These are phyloP conservation scores for Gobiocypris rarus DNA, from an alignment of 2,113 vertebrate species.

Conservation along the genomic window DNA sequence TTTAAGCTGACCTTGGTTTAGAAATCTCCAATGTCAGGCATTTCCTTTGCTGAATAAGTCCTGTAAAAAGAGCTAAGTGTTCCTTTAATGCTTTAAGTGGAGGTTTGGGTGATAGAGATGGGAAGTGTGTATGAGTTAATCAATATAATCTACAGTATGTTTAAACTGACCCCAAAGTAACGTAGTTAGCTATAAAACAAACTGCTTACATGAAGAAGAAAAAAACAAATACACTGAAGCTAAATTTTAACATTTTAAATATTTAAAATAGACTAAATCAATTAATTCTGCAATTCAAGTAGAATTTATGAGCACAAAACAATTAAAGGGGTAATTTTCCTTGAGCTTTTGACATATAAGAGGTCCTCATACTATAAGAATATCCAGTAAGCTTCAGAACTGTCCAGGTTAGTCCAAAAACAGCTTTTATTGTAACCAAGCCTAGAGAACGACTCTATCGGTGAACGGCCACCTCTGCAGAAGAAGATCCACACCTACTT, in stretches of 20 bases:
- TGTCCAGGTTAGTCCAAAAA: too few relatives aligned
- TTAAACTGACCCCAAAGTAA: background rate
- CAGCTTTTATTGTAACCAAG: too few relatives aligned
- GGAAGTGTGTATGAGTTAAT: background rate
- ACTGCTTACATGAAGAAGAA: background rate
- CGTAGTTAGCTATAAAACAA: background rate
- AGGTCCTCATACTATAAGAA: too few relatives aligned
- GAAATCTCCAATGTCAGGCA: background rate
- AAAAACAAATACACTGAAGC: too few relatives aligned
- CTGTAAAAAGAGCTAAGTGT: background rate
- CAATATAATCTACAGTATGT: background rate
- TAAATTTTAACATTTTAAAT: background rate
- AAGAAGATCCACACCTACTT: too few relatives aligned
- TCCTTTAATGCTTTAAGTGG: background rate
- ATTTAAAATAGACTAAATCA: background rate
- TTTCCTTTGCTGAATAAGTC: background rate
- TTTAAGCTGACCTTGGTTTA: conserved; percentile 48
- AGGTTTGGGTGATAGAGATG: background rate
- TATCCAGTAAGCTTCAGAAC: too few relatives aligned
- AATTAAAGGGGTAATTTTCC: too few relatives aligned
- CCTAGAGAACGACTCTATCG: too few relatives aligned
- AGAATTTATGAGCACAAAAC: too few relatives aligned
- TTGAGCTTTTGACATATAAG: too few relatives aligned
- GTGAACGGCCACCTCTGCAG: too few relatives aligned
- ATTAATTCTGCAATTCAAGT: too few relatives aligned